Evolutionary conservation across 2,888 invertebrate species (phyloP), one percentile per base, ranked within the genome.

Genomic region (Sarcophaga variegata): DNA sequence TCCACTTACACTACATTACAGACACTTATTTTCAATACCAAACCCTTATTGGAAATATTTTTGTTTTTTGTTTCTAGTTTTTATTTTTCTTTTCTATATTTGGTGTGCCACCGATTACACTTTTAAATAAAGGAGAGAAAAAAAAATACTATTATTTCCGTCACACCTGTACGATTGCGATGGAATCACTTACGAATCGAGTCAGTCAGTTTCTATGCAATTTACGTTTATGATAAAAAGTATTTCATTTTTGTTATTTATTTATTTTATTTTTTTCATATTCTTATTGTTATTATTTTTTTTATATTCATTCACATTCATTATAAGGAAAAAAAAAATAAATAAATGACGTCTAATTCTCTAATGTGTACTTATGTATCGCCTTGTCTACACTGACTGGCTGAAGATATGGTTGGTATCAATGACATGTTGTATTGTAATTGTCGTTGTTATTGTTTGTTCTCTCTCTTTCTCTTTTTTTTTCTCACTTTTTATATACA

Each of bases 91-190:
- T 54, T 54, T 54, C 54, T 54, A 54, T 10, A 54, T 47, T 74
- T 63, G 25, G 47, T 25, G 47, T 3, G 22, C 71, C 59, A 74
- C 17, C 14, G 54, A 37, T 37, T 37, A 37, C 8, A 37, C 37
- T 37, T 0, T 37, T 72, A 66, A 66, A 54, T 22, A 49, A 25
- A 20, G 3, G 45, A 49, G 17, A 67, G 47, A 70, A 70, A 70
- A 25, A 25, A 69, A 54, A 62, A 17, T 25, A 59, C 25, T 74
- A 74, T 60, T 71, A 66, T 83, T 83, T 83, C 83, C 72, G 83
- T 78, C 83, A 78, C 83, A 83, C 83, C 83, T 83, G 78, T 67
- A 72, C 67, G 59, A 71, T 5, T 37, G 37, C 37, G 37, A 10
- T 37, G 37, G 37, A 37, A 37, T 37, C 37, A 2, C 37, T 49